These are phyloP conservation scores for Lethenteron camtschaticum DNA, from an alignment of 2,113 vertebrate genomes.

Conservation along the genomic window DNA sequence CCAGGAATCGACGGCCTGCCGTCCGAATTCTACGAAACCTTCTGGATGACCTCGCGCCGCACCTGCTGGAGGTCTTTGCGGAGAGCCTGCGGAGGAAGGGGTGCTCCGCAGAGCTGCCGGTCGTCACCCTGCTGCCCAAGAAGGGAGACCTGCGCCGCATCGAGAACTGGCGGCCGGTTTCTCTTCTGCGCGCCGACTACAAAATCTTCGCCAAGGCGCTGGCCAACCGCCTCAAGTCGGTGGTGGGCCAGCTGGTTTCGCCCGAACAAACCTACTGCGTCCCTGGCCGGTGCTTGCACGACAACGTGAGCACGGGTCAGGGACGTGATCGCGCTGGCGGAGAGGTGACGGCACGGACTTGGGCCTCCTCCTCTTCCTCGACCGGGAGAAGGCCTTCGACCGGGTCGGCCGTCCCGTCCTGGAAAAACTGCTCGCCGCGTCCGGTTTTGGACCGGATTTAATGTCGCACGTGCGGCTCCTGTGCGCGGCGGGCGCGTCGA, in stretches of 20 bases:
- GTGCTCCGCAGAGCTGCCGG: not conserved
- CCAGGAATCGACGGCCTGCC: slow-evolving; percentile 2
- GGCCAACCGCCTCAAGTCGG: not conserved
- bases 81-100: not conserved
- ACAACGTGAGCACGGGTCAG: not conserved
- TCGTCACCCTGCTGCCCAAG: slow-evolving; percentile 4
- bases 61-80: not conserved
- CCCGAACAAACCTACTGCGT: not conserved
- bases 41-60: not conserved
- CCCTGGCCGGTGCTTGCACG: not conserved
- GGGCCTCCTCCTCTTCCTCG: too few relatives aligned
- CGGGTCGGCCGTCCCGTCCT: too few relatives aligned
- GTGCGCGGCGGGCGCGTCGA: too few relatives aligned
- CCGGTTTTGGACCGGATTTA: too few relatives aligned
- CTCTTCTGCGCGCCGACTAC: not conserved
- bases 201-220: not conserved
- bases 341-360: too few relatives aligned
- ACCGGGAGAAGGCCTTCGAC: too few relatives aligned
- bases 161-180: not conserved
- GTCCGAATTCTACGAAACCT: not conserved
- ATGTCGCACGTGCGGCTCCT: too few relatives aligned
- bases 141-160: not conserved
- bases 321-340: not conserved
- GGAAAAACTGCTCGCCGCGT: too few relatives aligned
- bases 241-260: not conserved